Evolutionary conservation across 2,113 vertebrate genomes (phyloP), one percentile per base, ranked within the genome.

Genomic region (Rhadina sibilatrix): DNA sequence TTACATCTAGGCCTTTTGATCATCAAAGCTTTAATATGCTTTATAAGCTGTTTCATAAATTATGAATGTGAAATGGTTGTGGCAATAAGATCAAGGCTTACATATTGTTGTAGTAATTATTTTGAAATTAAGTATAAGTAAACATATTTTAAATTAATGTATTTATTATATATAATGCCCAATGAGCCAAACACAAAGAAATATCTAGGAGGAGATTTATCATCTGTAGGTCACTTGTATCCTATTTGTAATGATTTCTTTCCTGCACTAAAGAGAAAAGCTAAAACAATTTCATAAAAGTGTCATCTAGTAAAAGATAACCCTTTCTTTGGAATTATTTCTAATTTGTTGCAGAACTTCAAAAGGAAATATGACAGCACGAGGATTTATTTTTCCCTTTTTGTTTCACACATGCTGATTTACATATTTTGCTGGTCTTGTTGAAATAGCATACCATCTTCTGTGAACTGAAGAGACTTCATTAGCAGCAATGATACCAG

Each of bases 81-180:
- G 59, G 53, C 75, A 92, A 64, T 64, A 94, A 92, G 83, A 95
- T 71, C 72, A 87, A 97, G 80, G 80, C 94, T 94, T 93, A 93
- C 74, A 80, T 96, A 87, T 78, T 93, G 68, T 93, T 89, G 27
- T 42, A 96, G 71, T 93, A 96, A 97, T 97, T 96, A 95, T 95
- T 88, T 95, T 91, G 91, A 97, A 97, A 95, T 97, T 97, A 97
- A 97, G 97, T 91, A 80, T 83, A 91, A 91, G 57, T 57, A 96
- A 97, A 88, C 70, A 89, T 80, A 90, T 96, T 97, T 96, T 38
- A 96, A 96, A 95, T 93, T 16, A 83, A 63, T 90, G 25, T 86
- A 95, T 93, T 96, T 96, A 95, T 97, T 94, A 96, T 94, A 88
- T 90, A 80, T 65, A 91, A 97, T 68, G 47, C n/a, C 64, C 30